Percentiles rank a stretch among this genome's conserved stretches.
Evolutionary conservation across 2,113 vertebrate species (phyloP).

Genomic region (Entomyzon cyanotis): DNA sequence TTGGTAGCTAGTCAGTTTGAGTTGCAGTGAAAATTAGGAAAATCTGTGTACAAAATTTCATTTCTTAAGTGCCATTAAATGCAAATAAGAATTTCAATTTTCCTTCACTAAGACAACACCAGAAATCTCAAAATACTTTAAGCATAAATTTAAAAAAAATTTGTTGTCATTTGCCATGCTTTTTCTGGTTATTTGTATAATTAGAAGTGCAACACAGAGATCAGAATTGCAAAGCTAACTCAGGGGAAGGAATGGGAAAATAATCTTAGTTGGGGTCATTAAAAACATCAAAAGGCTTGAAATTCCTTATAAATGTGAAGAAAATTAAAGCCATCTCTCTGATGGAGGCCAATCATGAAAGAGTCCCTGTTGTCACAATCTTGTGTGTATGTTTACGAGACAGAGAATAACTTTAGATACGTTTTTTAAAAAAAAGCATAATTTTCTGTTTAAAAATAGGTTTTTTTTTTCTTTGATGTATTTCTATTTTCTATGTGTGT

Average conservation of each 20-base stretch:
- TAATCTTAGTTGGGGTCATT: neutral
- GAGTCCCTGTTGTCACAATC: neutral
- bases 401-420: neutral
- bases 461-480: neutral
- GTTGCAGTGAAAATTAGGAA: neutral
- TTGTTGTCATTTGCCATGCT: neutral
- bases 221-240: neutral
- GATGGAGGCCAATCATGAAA: neutral
- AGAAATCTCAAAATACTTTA: neutral
- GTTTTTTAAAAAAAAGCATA: neutral
- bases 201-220: neutral
- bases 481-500: neutral
- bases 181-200: neutral
- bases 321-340: neutral
- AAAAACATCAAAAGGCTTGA: neutral
- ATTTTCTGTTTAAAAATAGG: neutral
- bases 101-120: neutral
- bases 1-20: neutral
- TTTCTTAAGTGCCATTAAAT: neutral
- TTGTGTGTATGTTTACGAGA: neutral
- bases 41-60: neutral
- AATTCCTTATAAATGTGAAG: neutral
- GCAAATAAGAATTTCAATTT: neutral
- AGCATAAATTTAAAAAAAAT: neutral
- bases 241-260: neutral